Base-by-base conservation (phyloP, 2,113 vertebrate genomes). In the Eubucco bourcierii region DNA sequence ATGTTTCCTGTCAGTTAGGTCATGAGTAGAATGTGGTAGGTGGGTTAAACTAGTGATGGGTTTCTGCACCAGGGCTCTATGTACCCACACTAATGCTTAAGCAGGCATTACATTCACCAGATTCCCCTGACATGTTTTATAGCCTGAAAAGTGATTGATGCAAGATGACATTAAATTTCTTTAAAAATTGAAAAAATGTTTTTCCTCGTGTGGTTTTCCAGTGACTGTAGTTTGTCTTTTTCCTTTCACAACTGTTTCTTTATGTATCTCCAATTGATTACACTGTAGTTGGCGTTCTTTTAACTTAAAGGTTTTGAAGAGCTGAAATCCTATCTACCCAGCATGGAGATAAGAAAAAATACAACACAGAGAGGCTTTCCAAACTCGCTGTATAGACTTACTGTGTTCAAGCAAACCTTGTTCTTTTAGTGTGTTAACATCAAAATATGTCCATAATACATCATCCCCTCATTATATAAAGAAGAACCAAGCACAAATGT, bases 31-130 rank as follows among this genome's bases (percentile, higher is more conserved):
- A 15, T 8, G 3, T 3, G 12, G 9, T 10, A 59, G 21, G 1
- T 21, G 13, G 17, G 33, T 52, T 65, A 7, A 29, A 64, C 10
- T 47, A 72, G 12, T 0, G 1, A 18, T 39, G 15, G 15, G 2
- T 33, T 80, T 72, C 55, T 90, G 14, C 31, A 60, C 9, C 10
- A 52, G 46, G 56, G 5, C 21, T 84, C 5, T 50, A 20, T 6
- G 29, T 44, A 53, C 8, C 6, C 15, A 61, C 19, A 27, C 3
- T 31, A 4, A 9, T 56, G 15, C 19, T 28, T 44, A 44, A 15
- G 8, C 50, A 70, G 27, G 23, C 34, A 3, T 59, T 75, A 37
- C 31, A 87, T 3, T 7, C 4, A 46, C 9, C 1, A 1, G 0
- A 1, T 39, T 5, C 1, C 25, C 21, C 10, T 12, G 5, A 3